A percentile compares a stretch with the other conserved stretches of the same genome.
These are phyloP conservation scores for Apis cerana DNA, from an alignment of 1,140 invertebrate species.

Conservation along the genomic window DNA sequence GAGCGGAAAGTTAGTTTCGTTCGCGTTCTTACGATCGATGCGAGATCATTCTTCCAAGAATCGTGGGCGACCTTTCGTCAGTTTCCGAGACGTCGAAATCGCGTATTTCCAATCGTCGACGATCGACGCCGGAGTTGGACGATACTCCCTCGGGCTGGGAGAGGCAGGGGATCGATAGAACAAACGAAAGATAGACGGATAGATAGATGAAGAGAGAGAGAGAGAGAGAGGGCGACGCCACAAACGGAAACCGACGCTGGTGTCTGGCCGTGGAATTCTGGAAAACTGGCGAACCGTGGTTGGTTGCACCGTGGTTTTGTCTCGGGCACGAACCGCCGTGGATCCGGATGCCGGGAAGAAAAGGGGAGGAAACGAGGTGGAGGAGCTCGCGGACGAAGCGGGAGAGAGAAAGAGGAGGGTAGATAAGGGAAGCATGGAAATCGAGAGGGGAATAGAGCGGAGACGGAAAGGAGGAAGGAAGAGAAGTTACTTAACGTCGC, in stretches of 20 bases:
- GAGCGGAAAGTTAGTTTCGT: too few species aligned
- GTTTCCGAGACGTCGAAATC: slow-evolving; percentile 6
- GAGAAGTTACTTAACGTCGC: slow-evolving; percentile 75
- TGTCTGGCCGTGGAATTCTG: slow-evolving; percentile 48
- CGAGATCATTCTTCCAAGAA: not conserved
- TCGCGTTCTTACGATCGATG: too few species aligned
- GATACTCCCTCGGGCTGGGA: not conserved
- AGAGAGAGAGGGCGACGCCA: slow-evolving; percentile 3
- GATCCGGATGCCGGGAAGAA: slow-evolving; percentile 70
- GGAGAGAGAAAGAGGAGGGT: not conserved
- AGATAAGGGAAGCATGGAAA: slow-evolving; percentile 60
- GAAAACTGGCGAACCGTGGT: slow-evolving; percentile 54
- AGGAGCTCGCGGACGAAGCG: slow-evolving; percentile 42
- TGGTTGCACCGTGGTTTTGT: slow-evolving; percentile 59
- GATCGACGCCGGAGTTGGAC: slow-evolving; percentile 2
- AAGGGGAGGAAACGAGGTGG: slow-evolving; percentile 73
- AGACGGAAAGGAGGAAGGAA: slow-evolving; percentile 60
- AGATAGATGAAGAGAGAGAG: not conserved
- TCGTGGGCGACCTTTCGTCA: slow-evolving; percentile 32
- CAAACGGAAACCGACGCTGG: slow-evolving; percentile 25
- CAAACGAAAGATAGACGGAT: not conserved
- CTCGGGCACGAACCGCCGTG: slow-evolving; percentile 37
- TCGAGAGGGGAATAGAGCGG: slow-evolving; percentile 31
- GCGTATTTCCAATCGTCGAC: slow-evolving; percentile 33
- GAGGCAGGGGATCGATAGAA: slow-evolving; percentile 24